Evolutionary conservation across 2,888 invertebrate species (phyloP).

Genomic region (Cryptophagus acutangulus): DNA sequence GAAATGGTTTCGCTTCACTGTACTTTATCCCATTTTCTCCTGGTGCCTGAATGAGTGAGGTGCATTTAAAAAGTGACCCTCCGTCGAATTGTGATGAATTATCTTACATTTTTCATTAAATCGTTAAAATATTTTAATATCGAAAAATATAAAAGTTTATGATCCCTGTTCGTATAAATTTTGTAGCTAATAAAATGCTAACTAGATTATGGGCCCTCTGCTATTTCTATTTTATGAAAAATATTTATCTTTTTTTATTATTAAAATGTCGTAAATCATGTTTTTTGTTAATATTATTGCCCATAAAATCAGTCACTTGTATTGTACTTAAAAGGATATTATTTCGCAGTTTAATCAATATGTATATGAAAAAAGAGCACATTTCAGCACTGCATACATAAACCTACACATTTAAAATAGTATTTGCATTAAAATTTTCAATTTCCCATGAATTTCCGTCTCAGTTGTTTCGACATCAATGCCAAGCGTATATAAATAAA

Average conservation of each 20-base stretch:
- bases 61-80: no score
- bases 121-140: constrained; percentile 21
- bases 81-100: no score
- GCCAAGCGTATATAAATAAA: constrained; percentile 1
- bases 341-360: no score
- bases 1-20: no score
- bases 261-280: no score
- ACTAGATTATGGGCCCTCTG: constrained; percentile 22
- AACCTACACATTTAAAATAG: constrained; percentile 1
- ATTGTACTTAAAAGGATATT: no score
- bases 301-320: no score
- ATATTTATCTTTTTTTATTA: constrained; percentile 6
- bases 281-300: no score
- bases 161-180: constrained; percentile 16
- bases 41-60: no score
- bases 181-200: constrained; percentile 17
- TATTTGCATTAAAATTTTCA: constrained; percentile 14
- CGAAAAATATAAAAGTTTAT: constrained; percentile 21
- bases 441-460: constrained; percentile 23
- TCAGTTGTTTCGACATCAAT: constrained; percentile 18
- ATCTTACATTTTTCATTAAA: constrained; percentile 20
- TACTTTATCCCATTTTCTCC: no score
- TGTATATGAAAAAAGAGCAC: background rate
- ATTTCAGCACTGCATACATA: background rate
- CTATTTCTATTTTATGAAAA: constrained; percentile 15